Evolutionary conservation across 2,797 vertebrate genomes (phyloP), one percentile per base, ranked within the genome.

Genomic region (Crypturellus tataupa): DNA sequence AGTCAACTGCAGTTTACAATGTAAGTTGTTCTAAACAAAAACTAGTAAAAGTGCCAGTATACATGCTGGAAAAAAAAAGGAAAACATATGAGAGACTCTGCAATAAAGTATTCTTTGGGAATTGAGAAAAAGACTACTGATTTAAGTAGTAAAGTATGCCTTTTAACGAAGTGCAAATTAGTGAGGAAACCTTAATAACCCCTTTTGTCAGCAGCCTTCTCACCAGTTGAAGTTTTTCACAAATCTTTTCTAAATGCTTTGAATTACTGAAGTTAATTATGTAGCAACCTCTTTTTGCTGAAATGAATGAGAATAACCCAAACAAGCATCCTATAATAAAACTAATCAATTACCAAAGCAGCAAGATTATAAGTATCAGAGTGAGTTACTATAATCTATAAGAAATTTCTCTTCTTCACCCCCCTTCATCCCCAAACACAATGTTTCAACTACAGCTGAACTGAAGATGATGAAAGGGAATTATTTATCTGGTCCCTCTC

Each of bases 171-270:
- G 23, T 31, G 27, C 5, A 67, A 63, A 19, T 58, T 68, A 73
- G 12, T 0, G 1, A 59, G 13, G 6, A 78, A 77, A 87, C 0
- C 3, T 64, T 8, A 71, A 10, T 13, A 77, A 39, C 6, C 8
- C 3, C 18, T 83, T 80, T 20, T 39, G 46, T 37, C 64, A 42
- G 18, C 5, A 63, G 19, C 4, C 33, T 77, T 67, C n/a, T 25
- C 3, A 53, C 12, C 24, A 27, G 15, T 8, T 24, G 10, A 80
- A 18, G 13, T 60, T 87, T 79, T 68, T n/a, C 3, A 7, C 1
- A 63, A 39, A 8, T 7, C 0, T 67, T 64, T 63, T 39, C 35
- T 63, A 44, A 68, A 33, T n/a, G 51, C 27, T 33, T 6, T 8
- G 3, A 35, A 44, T 64, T 93, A 77, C 40, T 42, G 17, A 58